These are phyloP conservation scores for Sturnus vulgaris DNA, from an alignment of 2,113 vertebrate species.

Conservation along the genomic window DNA sequence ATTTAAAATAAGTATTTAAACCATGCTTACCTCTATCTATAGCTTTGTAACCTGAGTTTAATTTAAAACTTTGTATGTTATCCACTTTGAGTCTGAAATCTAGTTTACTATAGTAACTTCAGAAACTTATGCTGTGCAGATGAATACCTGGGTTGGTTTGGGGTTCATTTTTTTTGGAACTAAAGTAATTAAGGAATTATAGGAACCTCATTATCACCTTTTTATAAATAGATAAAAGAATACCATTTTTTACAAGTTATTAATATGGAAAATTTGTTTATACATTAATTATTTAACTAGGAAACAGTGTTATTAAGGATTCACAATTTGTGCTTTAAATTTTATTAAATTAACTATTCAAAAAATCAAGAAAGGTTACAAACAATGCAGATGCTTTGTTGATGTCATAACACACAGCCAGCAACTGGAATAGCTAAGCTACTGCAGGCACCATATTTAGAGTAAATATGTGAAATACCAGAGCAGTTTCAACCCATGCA, in stretches of 20 bases:
- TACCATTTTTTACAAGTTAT: background rate
- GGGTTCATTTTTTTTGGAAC: background rate
- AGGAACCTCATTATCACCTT: background rate
- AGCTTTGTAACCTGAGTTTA: background rate
- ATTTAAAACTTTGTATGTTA: background rate
- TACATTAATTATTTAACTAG: background rate
- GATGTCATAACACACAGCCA: background rate
- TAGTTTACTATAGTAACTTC: background rate
- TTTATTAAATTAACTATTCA: background rate
- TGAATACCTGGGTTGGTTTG: background rate
- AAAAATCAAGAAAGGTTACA: background rate
- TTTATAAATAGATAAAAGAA: background rate
- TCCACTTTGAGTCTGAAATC: background rate
- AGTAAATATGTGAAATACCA: slow-evolving; percentile 26
- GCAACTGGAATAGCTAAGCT: background rate
- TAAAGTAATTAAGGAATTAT: background rate
- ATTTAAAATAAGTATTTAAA: background rate
- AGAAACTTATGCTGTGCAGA: background rate
- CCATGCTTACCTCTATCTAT: background rate
- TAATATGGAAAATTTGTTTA: background rate
- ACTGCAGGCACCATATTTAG: slow-evolving; percentile 10
- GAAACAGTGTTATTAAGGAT: background rate
- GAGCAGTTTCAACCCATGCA: background rate
- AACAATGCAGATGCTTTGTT: background rate
- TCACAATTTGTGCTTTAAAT: background rate